These are phyloP conservation scores for Poecilia velifera DNA, from an alignment of 2,797 vertebrate species.

Conservation along the genomic window DNA sequence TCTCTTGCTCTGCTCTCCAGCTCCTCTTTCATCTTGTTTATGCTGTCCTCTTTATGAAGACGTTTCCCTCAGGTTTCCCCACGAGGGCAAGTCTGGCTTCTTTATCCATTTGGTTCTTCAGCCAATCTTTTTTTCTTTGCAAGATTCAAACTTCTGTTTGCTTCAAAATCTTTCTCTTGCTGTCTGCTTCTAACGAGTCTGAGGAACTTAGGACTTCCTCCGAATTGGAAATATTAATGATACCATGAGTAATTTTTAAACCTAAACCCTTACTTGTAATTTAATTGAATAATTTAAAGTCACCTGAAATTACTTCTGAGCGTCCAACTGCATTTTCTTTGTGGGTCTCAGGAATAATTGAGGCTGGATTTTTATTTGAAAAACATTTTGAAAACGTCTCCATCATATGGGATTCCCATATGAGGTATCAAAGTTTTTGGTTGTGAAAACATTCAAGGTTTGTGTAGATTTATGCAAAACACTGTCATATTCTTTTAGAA, in stretches of 20 bases:
- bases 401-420: neutral
- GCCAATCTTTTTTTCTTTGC: neutral
- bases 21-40: conserved; percentile 1
- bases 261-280: neutral
- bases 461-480: neutral
- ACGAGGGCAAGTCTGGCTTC: neutral
- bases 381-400: neutral
- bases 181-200: neutral
- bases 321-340: neutral
- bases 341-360: neutral
- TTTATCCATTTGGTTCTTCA: neutral
- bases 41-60: conserved; percentile 1
- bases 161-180: neutral
- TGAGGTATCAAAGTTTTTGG: neutral
- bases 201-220: neutral
- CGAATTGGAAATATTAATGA: neutral
- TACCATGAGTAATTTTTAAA: neutral
- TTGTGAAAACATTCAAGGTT: neutral
- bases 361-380: neutral
- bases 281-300: neutral
- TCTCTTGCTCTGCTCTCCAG: neutral
- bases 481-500: neutral
- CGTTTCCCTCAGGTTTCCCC: neutral
- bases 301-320: neutral
- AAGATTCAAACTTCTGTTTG: neutral